Conservation (phyloP, 1,140 invertebrate species). For the Diabrotica virgifera region DNA sequence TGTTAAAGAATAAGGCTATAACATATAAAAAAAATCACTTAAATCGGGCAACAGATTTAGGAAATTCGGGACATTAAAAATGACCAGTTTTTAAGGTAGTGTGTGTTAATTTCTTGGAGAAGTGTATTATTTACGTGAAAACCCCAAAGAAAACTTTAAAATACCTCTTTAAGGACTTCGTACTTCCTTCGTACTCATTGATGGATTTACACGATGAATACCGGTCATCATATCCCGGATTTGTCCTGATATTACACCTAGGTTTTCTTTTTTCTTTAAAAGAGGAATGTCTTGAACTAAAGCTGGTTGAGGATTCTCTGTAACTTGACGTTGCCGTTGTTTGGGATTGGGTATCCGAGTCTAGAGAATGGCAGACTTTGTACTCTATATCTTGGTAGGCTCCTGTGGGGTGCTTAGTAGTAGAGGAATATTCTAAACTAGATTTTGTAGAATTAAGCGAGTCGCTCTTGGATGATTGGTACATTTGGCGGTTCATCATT, state of each 20-base stretch:
- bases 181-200: constrained; percentile 31
- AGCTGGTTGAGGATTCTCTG: constrained; percentile 25
- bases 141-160: too few species aligned
- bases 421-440: constrained; percentile 41
- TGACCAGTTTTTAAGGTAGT: too few species aligned
- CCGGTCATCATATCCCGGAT: constrained; percentile 42
- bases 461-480: constrained; percentile 38
- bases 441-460: constrained; percentile 38
- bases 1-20: too few species aligned
- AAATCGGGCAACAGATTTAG: too few species aligned
- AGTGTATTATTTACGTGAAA: too few species aligned
- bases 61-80: too few species aligned
- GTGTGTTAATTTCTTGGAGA: too few species aligned
- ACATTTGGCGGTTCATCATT: constrained; percentile 33
- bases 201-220: constrained; percentile 42
- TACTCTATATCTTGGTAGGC: constrained; percentile 44
- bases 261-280: constrained; percentile 42
- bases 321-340: constrained; percentile 30
- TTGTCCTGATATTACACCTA: constrained; percentile 41
- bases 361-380: constrained; percentile 43
- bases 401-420: constrained; percentile 39
- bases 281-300: constrained; percentile 39
- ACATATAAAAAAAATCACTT: too few species aligned
- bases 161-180: constrained; percentile 18
- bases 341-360: constrained; percentile 41